phyloP scores from a whole-genome alignment of 2,797 vertebrate species.

The Alexandromys oeconomus region DNA sequence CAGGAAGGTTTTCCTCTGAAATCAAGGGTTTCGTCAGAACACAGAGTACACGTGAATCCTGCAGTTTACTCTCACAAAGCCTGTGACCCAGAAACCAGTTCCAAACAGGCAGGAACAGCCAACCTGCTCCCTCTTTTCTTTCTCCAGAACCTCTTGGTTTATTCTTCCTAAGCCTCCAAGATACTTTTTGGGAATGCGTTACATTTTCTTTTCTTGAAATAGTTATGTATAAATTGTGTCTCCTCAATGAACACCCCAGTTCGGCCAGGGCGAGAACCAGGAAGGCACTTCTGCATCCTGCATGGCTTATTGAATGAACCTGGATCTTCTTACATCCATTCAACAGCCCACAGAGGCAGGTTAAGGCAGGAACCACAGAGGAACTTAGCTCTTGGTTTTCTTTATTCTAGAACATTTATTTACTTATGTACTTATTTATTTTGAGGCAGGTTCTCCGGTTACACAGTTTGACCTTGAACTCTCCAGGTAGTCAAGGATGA shows the following conservation, averaged over 20 bases:
- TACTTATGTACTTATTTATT: not conserved
- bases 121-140: not conserved
- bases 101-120: not conserved
- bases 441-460: not conserved
- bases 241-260: constrained; percentile 35
- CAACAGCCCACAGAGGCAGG: not conserved
- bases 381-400: not conserved
- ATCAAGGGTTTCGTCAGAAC: constrained; percentile 50
- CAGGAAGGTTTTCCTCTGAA: constrained; percentile 43
- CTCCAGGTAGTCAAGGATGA: not conserved
- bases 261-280: not conserved
- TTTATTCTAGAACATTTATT: constrained; percentile 27
- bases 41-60: not conserved
- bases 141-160: not conserved
- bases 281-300: not conserved
- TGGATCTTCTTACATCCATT: not conserved
- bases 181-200: not conserved
- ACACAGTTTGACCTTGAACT: not conserved
- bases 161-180: not conserved
- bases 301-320: not conserved
- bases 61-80: not conserved
- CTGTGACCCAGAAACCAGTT: constrained; percentile 36
- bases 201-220: not conserved
- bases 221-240: not conserved
- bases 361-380: not conserved